phyloP scores from a whole-genome alignment of 2,888 invertebrate genomes.

The Bombylius discolor region DNA sequence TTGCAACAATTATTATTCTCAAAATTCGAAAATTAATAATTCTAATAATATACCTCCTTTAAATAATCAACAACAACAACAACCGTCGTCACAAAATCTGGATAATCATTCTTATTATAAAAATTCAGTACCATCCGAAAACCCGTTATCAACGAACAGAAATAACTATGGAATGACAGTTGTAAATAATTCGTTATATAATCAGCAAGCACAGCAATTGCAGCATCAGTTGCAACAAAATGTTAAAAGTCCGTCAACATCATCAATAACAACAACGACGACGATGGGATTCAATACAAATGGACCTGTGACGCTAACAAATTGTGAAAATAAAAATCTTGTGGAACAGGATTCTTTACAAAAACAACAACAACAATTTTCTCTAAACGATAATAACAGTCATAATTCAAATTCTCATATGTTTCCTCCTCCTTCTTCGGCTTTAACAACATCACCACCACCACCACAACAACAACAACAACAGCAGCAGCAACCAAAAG shows the following conservation, averaged over 20 bases:
- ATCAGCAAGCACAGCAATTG: no score
- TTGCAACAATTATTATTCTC: no score
- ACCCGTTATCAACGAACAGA: no score
- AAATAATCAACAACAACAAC: slow-evolving; percentile 6
- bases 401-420: neutral
- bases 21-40: no score
- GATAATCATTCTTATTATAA: neutral
- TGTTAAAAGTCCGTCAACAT: no score
- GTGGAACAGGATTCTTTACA: no score
- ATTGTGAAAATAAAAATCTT: neutral
- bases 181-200: no score
- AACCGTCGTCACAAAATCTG: slow-evolving; percentile 11
- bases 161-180: no score
- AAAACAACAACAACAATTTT: neutral
- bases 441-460: neutral
- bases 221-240: no score
- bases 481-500: neutral
- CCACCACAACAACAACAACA: neutral
- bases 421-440: neutral
- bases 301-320: neutral
- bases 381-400: neutral
- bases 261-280: no score
- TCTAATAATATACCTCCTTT: no score
- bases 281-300: no score
- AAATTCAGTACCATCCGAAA: neutral